Percentiles rank a stretch among this genome's conserved stretches.
Conservation (phyloP, 2,888 invertebrate genomes). For the Phortica okadai region DNA sequence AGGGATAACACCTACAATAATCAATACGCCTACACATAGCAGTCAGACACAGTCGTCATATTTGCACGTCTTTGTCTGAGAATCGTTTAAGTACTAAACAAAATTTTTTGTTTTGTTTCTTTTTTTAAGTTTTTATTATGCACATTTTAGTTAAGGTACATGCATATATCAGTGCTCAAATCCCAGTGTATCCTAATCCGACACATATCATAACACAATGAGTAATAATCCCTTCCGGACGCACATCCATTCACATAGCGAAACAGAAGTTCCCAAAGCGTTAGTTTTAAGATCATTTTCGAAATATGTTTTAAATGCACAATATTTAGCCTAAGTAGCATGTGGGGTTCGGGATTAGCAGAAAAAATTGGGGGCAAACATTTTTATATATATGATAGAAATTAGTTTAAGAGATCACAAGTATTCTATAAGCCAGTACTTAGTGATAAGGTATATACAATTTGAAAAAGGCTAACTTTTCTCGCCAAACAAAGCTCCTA, state of each 20-base stretch:
- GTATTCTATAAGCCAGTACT: slow-evolving; percentile 18
- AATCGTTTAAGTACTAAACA: background rate
- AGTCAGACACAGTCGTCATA: slow-evolving; percentile 75
- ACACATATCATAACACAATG: slow-evolving; percentile 62
- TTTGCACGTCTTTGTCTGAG: slow-evolving; percentile 73
- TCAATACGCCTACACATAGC: slow-evolving; percentile 66
- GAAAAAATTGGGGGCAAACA: background rate
- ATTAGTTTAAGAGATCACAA: background rate
- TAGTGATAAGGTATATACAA: background rate
- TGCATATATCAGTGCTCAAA: slow-evolving; percentile 52
- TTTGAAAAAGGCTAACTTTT: background rate
- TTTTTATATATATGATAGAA: too few relatives aligned
- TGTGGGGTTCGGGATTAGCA: slow-evolving; percentile 34
- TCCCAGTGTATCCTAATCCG: slow-evolving; percentile 62
- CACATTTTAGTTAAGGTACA: slow-evolving; percentile 25
- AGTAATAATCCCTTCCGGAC: slow-evolving; percentile 44
- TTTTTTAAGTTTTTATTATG: slow-evolving; percentile 4
- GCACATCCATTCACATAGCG: slow-evolving; percentile 44
- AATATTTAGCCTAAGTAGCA: slow-evolving; percentile 37
- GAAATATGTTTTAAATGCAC: slow-evolving; percentile 43
- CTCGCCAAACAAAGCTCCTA: slow-evolving; percentile 43
- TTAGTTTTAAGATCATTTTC: slow-evolving; percentile 55
- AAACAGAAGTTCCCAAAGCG: slow-evolving; percentile 64
- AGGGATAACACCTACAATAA: slow-evolving; percentile 54
- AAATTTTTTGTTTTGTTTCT: background rate